phyloP scores from a whole-genome alignment of 1,140 invertebrate species.

The Ctenoplectra terminalis region DNA sequence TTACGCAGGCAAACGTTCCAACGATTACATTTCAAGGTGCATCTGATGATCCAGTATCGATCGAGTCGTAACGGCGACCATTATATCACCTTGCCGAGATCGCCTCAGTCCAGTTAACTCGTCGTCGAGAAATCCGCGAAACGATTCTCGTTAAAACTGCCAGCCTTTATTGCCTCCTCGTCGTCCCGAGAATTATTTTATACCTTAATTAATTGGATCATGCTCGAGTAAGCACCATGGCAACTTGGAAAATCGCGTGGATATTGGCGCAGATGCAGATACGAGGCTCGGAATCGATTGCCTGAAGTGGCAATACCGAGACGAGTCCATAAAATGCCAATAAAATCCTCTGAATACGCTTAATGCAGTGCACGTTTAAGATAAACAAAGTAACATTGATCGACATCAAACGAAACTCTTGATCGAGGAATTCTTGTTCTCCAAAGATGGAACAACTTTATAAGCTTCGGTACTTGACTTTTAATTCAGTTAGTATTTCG shows the following conservation, averaged over 20 bases:
- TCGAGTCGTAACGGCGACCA: slow-evolving; percentile 10
- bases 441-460: not conserved
- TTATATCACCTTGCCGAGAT: slow-evolving; percentile 19
- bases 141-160: slow-evolving; percentile 25
- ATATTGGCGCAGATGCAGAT: no score
- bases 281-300: not conserved
- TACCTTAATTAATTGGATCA: slow-evolving; percentile 38
- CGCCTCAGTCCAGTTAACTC: slow-evolving; percentile 2
- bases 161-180: not conserved
- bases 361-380: not conserved
- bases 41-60: slow-evolving; percentile 11
- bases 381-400: not conserved
- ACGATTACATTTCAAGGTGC: not conserved
- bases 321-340: slow-evolving; percentile 11
- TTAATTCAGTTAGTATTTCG: not conserved
- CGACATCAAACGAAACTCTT: not conserved
- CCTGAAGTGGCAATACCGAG: not conserved
- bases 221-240: not conserved
- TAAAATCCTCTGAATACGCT: not conserved
- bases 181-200: slow-evolving; percentile 11
- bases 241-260: not conserved
- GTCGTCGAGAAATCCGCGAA: not conserved
- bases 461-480: not conserved
- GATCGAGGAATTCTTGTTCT: not conserved
- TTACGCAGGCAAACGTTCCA: not conserved